A percentile compares a stretch with the other conserved stretches of the same genome.
Evolutionary conservation across 2,888 invertebrate species (phyloP).

Genomic region (Eupithecia subfuscata): DNA sequence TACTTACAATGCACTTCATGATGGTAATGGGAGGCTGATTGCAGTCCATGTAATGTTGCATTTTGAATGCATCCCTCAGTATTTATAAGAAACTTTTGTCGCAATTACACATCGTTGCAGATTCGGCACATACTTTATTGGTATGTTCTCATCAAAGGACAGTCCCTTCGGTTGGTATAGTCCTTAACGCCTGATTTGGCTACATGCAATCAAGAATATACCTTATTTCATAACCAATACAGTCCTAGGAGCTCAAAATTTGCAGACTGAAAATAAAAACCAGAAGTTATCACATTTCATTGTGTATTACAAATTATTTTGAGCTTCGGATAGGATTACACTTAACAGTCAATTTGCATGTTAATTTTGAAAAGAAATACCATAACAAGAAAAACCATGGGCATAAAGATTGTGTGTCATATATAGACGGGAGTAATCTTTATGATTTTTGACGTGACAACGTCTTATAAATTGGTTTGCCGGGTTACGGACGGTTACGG

Average conservation of each 20-base stretch:
- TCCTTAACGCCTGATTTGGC: conserved; percentile 31
- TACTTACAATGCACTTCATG: conserved; percentile 79
- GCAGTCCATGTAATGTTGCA: conserved; percentile 74
- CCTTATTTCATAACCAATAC: conserved; percentile 22
- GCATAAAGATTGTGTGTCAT: background rate
- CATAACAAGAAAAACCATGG: conserved; percentile 22
- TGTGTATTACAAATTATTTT: conserved; percentile 41
- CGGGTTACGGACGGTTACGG: too few relatives aligned
- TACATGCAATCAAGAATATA: conserved; percentile 21
- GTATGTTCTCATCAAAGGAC: conserved; percentile 65
- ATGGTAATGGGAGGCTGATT: conserved; percentile 47
- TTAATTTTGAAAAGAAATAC: conserved; percentile 34
- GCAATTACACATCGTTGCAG: conserved; percentile 72
- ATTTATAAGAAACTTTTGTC: conserved; percentile 77
- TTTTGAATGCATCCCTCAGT: conserved; percentile 71
- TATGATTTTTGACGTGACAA: too few relatives aligned
- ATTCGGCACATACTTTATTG: conserved; percentile 73
- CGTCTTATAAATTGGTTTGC: too few relatives aligned
- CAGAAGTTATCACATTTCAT: conserved; percentile 45
- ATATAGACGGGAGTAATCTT: background rate
- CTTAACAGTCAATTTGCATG: conserved; percentile 46
- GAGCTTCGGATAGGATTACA: conserved; percentile 37
- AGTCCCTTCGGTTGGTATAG: conserved; percentile 60
- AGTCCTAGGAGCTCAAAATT: conserved; percentile 17
- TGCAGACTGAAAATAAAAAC: conserved; percentile 39